Evolutionary conservation across 2,797 vertebrate species (phyloP).

Genomic region (Lacerta viridis): DNA sequence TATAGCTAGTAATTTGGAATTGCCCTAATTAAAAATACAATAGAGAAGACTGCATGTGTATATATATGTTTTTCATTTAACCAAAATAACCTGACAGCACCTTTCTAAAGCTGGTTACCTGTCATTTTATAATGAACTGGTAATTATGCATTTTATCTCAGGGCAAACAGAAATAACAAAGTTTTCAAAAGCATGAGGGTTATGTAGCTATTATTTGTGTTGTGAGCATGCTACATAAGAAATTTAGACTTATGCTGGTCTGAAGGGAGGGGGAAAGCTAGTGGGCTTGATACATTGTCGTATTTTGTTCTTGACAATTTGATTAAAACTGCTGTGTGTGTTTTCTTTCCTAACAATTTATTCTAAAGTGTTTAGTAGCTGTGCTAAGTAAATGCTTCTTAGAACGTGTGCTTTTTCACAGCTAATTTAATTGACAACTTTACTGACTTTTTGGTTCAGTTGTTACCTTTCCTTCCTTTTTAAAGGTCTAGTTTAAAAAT

Average conservation of each 20-base stretch:
- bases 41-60: not conserved
- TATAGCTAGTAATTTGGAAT: constrained; percentile 16
- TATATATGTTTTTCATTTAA: constrained; percentile 24
- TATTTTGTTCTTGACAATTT: constrained; percentile 69
- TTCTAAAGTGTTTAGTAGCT: constrained; percentile 27
- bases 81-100: constrained; percentile 41
- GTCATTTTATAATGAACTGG: constrained; percentile 58
- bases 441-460: not conserved
- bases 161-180: constrained; percentile 51
- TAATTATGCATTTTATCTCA: constrained; percentile 72
- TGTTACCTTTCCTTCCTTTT: not conserved
- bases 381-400: constrained; percentile 29
- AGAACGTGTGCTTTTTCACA: constrained; percentile 14
- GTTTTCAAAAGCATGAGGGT: constrained; percentile 57
- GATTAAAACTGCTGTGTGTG: constrained; percentile 66
- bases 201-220: constrained; percentile 57
- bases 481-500: not conserved
- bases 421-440: constrained; percentile 2
- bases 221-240: constrained; percentile 47
- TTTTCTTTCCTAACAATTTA: constrained; percentile 47
- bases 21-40: constrained; percentile 45
- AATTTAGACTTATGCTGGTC: constrained; percentile 69
- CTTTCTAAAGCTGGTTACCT: constrained; percentile 62
- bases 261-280: constrained; percentile 20
- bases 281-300: constrained; percentile 69